Base-by-base conservation (phyloP, 2,113 vertebrate species). In the Choloepus hoffmanni region DNA sequence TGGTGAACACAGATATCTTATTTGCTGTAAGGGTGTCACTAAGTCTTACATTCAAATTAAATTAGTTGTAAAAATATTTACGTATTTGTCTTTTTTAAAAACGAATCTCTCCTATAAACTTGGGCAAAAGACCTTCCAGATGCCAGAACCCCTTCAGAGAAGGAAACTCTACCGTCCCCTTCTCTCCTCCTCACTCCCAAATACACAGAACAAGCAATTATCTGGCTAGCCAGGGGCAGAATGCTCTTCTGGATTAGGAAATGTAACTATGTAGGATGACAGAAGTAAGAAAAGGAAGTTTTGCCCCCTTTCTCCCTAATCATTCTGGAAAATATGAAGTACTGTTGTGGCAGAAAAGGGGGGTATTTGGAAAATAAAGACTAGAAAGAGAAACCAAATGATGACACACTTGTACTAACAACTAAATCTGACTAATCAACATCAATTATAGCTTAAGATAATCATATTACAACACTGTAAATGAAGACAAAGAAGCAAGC, bases 401-500 rank as follows among this genome's bases (percentile, higher is more conserved):
- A 74, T 45, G 67, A 83, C 50, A 95, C 7, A 53, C n/a, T 68
- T 81, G 11, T 48, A 89, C 24, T 43, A 77, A 87, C 77, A 89
- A 12, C 55, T 68, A 53, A 65, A 86, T 45, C 0, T 92, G 26
- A 85, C 74, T 23, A 70, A 55, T 48, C 28, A 90, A 84, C 36
- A 73, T 55, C 30, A 73, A 83, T 67, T 94, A 88, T 7, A 45
- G 62, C n/a, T 89, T n/a, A 96, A 36, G 72, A 65, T 65, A 82
- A 82, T 84, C 50, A 14, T 43, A 83, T 40, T 30, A 72, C 36
- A 89, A 93, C 21, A 82, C 62, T 84, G 28, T 63, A 88, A 97
- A 85, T 65, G 95, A 96, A 88, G 40, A 82, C 5, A 78, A 63
- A 96, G 95, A 11, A 86, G 40, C 11, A 43, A 43, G 63, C 60